phyloP scores from a whole-genome alignment of 2,888 invertebrate genomes.

The Leptopilina myrica region DNA sequence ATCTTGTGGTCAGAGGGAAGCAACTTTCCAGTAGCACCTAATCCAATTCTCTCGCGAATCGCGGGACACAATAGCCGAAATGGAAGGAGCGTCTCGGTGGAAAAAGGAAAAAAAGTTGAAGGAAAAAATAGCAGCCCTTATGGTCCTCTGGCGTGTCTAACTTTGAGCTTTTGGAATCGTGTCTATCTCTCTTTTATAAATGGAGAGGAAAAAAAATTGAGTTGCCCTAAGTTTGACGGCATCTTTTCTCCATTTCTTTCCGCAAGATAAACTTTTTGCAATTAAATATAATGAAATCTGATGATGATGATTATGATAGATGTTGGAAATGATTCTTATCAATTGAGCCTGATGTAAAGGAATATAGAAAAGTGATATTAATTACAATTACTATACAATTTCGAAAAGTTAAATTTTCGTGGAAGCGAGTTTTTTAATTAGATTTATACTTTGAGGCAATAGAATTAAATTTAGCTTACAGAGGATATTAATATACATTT shows the following conservation, averaged over 20 bases:
- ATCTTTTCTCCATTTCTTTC: conserved; percentile 31
- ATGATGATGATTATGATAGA: too few relatives aligned
- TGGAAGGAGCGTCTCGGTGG: conserved; percentile 47
- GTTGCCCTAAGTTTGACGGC: conserved; percentile 2
- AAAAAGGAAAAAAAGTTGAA: conserved; percentile 53
- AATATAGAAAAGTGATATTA: too few relatives aligned
- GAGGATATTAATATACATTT: too few relatives aligned
- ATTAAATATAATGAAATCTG: too few relatives aligned
- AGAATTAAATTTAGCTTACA: too few relatives aligned
- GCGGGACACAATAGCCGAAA: conserved; percentile 48
- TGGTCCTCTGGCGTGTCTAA: conserved; percentile 61
- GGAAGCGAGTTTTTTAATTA: too few relatives aligned
- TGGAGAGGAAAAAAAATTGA: conserved; percentile 6
- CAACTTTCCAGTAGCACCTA: conserved; percentile 65
- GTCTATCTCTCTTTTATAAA: not conserved
- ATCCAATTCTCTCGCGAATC: conserved; percentile 66
- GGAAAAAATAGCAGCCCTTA: conserved; percentile 51
- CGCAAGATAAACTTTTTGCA: not conserved
- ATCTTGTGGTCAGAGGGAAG: conserved; percentile 55
- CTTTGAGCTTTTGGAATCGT: conserved; percentile 14
- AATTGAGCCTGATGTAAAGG: too few relatives aligned
- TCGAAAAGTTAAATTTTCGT: too few relatives aligned
- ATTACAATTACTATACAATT: too few relatives aligned
- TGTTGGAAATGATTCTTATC: too few relatives aligned
- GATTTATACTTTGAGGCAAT: too few relatives aligned